phyloP scores from a whole-genome alignment of 2,113 vertebrate species.

The Corythornis cristatus region DNA sequence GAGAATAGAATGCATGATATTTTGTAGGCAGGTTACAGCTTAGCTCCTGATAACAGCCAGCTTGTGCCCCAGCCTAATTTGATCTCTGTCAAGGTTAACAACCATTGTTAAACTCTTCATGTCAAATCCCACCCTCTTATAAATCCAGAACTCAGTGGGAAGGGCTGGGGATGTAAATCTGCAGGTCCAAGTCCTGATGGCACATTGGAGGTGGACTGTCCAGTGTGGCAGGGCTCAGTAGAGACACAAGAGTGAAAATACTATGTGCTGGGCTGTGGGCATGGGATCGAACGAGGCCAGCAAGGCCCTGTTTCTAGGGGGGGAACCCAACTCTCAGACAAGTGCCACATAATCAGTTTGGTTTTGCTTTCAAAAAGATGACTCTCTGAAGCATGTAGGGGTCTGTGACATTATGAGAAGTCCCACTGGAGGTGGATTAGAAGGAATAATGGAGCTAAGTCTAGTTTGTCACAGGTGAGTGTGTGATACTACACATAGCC shows the following conservation, averaged over 20 bases:
- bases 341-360: background rate
- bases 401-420: accelerated
- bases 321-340: background rate
- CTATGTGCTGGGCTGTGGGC: background rate
- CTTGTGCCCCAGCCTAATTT: background rate
- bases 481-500: background rate
- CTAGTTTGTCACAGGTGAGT: background rate
- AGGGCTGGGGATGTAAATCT: background rate
- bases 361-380: background rate
- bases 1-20: background rate
- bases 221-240: background rate
- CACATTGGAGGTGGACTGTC: accelerated
- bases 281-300: accelerated
- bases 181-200: background rate
- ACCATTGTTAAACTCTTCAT: background rate
- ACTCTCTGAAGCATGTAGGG: accelerated
- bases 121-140: background rate
- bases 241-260: accelerated
- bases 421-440: background rate
- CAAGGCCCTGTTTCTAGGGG: background rate
- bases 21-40: background rate
- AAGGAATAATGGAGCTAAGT: background rate
- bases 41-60: background rate
- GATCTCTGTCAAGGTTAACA: background rate
- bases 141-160: background rate